Evolutionary conservation across 37 sponge, comb jelly and placozoan species (phyloP).

Genomic region (Chondrosia reniformis): DNA sequence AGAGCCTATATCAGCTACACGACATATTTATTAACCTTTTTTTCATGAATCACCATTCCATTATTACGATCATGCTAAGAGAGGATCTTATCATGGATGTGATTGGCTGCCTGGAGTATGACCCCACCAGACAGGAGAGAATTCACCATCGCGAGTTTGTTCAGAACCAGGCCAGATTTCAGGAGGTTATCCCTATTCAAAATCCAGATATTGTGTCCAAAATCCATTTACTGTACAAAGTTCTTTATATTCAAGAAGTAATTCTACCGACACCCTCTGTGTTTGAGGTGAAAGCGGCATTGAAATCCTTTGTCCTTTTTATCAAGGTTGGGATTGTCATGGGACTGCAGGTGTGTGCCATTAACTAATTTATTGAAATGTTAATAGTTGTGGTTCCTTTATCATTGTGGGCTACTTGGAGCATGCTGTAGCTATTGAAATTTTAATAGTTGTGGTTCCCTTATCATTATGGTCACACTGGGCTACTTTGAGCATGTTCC

Average conservation of each 20-base stretch:
- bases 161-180: slow-evolving; percentile 56
- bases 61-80: slow-evolving; percentile 62
- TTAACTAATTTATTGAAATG: too few relatives aligned
- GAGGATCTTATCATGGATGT: slow-evolving; percentile 77
- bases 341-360: slow-evolving; percentile 50
- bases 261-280: slow-evolving; percentile 93
- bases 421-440: too few relatives aligned
- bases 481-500: too few relatives aligned
- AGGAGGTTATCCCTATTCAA: slow-evolving; percentile 83
- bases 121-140: slow-evolving; percentile 61
- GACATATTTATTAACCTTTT: slow-evolving; percentile 86
- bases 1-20: slow-evolving; percentile 80
- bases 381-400: too few relatives aligned
- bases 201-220: slow-evolving; percentile 72
- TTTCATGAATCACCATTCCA: slow-evolving; percentile 69
- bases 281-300: slow-evolving; percentile 89
- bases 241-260: slow-evolving; percentile 90
- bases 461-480: too few relatives aligned
- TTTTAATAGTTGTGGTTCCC: too few relatives aligned
- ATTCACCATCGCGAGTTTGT: slow-evolving; percentile 82
- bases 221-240: slow-evolving; percentile 73
- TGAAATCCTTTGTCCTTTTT: slow-evolving; percentile 77
- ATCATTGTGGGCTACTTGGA: too few relatives aligned
- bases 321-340: slow-evolving; percentile 87
- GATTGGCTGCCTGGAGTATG: slow-evolving; percentile 91